Percentiles rank a stretch among this genome's conserved stretches.
Evolutionary conservation across 2,113 vertebrate species (phyloP).

Genomic region (Pterophyllum scalare): DNA sequence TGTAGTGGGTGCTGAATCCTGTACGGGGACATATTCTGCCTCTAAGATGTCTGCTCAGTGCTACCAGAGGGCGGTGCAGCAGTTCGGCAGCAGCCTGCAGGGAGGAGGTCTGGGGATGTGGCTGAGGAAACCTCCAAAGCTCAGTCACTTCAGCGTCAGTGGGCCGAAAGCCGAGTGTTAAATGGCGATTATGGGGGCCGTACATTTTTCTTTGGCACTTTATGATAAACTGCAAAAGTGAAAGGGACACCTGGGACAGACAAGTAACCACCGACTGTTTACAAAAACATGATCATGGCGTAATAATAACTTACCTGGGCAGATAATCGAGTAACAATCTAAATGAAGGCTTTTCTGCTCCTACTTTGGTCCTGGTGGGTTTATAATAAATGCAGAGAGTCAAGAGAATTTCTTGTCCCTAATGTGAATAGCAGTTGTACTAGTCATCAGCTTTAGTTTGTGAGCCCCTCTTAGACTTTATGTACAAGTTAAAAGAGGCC

Average conservation of each 20-base stretch:
- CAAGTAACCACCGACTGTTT: too few species aligned
- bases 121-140: constrained; percentile 50
- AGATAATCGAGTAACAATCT: neutral
- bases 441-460: too few species aligned
- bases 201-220: neutral
- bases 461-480: neutral
- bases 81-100: constrained; percentile 47
- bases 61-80: constrained; percentile 62
- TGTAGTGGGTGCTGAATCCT: neutral
- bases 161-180: neutral
- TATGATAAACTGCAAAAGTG: neutral
- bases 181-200: neutral
- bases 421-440: neutral
- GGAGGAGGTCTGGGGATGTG: constrained; percentile 55
- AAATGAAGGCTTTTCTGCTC: too few species aligned
- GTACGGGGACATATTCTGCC: neutral
- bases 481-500: neutral
- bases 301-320: neutral
- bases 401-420: neutral
- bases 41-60: constrained; percentile 46
- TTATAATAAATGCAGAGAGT: neutral
- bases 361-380: neutral
- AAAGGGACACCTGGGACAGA: neutral
- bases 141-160: neutral
- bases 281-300: neutral